These are phyloP conservation scores for Resseliella maxima DNA, from an alignment of 2,888 invertebrate species.

Conservation along the genomic window DNA sequence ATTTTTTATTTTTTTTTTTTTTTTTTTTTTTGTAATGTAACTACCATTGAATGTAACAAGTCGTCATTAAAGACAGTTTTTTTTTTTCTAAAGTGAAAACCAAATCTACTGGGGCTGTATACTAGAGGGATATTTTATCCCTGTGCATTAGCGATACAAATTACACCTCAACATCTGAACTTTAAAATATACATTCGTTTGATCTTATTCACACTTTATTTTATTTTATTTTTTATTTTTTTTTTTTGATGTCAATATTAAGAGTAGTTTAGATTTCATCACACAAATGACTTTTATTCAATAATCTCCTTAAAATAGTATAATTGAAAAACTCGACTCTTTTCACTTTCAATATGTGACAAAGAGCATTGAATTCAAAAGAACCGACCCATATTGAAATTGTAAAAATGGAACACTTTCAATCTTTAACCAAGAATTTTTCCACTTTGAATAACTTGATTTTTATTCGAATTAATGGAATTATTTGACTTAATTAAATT, in stretches of 20 bases:
- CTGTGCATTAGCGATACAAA: constrained; percentile 8
- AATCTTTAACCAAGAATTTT: too few relatives aligned
- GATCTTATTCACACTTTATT: background rate
- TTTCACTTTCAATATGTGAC: background rate
- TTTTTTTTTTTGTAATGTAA: background rate
- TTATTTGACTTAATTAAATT: too few relatives aligned
- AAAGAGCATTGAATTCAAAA: background rate
- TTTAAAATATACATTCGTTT: background rate
- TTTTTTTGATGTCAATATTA: background rate
- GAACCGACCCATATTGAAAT: background rate
- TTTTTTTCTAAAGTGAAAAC: background rate
- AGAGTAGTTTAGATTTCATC: background rate
- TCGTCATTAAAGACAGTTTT: constrained; percentile 19
- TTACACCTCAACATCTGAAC: background rate
- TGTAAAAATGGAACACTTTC: background rate
- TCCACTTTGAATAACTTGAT: too few relatives aligned
- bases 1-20: background rate
- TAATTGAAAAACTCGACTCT: background rate
- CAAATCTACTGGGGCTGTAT: background rate
- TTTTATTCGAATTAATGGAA: too few relatives aligned
- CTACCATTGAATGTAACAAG: constrained; percentile 13
- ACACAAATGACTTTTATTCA: background rate
- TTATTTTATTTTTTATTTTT: too few relatives aligned
- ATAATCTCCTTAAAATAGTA: background rate
- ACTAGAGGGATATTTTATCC: background rate